Evolutionary conservation across 2,888 invertebrate genomes (phyloP).

Genomic region (Choristoneura rosaceana): DNA sequence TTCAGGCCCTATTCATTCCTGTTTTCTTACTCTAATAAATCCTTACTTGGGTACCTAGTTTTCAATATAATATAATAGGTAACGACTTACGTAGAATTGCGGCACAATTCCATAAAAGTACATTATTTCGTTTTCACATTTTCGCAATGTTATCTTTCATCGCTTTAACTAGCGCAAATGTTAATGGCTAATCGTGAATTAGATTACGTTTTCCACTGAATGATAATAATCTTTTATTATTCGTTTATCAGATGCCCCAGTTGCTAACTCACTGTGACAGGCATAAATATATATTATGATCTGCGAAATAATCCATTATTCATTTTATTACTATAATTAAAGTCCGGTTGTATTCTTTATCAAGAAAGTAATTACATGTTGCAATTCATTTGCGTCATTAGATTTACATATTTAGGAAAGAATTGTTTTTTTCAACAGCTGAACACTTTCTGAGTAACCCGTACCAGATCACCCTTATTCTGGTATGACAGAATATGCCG

Average conservation of each 20-base stretch:
- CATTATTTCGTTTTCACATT: slow-evolving; percentile 9
- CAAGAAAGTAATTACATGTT: slow-evolving; percentile 16
- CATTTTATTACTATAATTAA: slow-evolving; percentile 25
- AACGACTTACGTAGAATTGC: not conserved
- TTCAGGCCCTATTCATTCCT: too few species aligned
- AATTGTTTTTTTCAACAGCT: not conserved
- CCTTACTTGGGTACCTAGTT: too few species aligned
- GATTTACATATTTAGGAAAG: not conserved
- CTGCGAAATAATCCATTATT: slow-evolving; percentile 21
- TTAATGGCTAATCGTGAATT: slow-evolving; percentile 24
- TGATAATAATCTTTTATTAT: slow-evolving; percentile 14
- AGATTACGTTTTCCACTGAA: slow-evolving; percentile 27
- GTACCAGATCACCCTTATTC: too few species aligned
- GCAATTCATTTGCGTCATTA: slow-evolving; percentile 4
- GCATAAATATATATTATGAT: slow-evolving; percentile 15
- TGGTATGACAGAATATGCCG: too few species aligned
- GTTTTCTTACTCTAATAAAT: too few species aligned
- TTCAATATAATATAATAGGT: not conserved
- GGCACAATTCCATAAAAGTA: slow-evolving; percentile 1
- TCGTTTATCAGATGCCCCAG: slow-evolving; percentile 33
- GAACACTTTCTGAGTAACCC: too few species aligned
- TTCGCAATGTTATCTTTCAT: slow-evolving; percentile 30
- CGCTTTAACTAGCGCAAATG: slow-evolving; percentile 16
- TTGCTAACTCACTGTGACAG: slow-evolving; percentile 28
- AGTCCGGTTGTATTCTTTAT: slow-evolving; percentile 20